Evolutionary conservation across 2,888 invertebrate species (phyloP), one percentile per base, ranked within the genome.

Genomic region (Hydroisotoma schaefferi): DNA sequence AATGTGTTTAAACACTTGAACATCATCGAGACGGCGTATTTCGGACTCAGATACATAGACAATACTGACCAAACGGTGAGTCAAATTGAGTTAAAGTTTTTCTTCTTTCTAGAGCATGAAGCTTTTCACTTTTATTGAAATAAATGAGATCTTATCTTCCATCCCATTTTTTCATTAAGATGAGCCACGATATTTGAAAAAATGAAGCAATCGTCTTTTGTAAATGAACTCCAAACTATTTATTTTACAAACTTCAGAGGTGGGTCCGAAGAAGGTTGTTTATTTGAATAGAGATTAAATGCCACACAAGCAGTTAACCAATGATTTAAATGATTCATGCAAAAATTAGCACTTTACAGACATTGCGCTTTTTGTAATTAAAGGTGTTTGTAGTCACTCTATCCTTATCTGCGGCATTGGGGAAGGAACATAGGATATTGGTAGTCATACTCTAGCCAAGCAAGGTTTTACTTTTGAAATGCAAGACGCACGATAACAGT

Each of bases 21-120:
- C 80, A 84, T 97, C 60, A 81, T 94, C 76, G 95, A 97, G 80
- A 94, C 94, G 54, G 91, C 94, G 67, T 97, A 95, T 80, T 97
- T 97, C 78, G 95, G 97, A 54, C 84, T 97, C 51, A 85, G 95
- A 68, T 97, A 88, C 77, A 84, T 95, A 63, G 94, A 95, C 78
- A 85, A 87, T 74, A 90, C 91, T 74, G 93, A 90, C 77, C 95
- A 95, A 82, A 90, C 94, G 80, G 94, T 94, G 82, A 85, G 85
- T 77, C 70, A 63, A 40, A 49, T 23, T 47, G 49, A 15, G 12
- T 46, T 46, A 46, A 25, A 4, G 22, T 22, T 25, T 46, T 22
- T 6, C 12, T 22, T 25, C 26, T 22, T 10, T 10, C 33, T 33
- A 33, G 33, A 33, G 33, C n/a, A n/a, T n/a, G n/a, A n/a, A 40